Conservation (phyloP, 2,888 invertebrate genomes). For the Nymphalis polychloros region DNA sequence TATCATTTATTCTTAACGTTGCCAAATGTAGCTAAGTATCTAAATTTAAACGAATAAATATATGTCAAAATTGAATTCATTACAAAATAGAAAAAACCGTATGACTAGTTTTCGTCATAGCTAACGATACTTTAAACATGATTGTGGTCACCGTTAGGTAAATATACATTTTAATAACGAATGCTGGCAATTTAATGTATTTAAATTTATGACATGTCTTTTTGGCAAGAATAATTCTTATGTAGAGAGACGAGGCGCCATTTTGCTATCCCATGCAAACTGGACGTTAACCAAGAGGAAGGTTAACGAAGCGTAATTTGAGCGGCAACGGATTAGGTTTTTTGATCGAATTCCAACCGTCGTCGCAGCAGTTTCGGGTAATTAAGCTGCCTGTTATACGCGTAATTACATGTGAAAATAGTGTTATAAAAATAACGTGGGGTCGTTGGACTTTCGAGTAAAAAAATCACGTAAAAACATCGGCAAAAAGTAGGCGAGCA, state of each 20-base stretch:
- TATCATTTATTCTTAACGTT: constrained; percentile 21
- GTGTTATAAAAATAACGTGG: constrained; percentile 55
- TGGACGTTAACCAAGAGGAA: constrained; percentile 51
- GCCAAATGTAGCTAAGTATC: background rate
- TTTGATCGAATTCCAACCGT: constrained; percentile 56
- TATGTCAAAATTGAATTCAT: constrained; percentile 19
- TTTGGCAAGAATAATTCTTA: constrained; percentile 64
- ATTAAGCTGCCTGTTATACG: constrained; percentile 72
- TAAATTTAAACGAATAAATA: constrained; percentile 21
- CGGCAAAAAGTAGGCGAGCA: constrained; percentile 57
- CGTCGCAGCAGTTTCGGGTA: constrained; percentile 68
- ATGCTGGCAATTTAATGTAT: constrained; percentile 44
- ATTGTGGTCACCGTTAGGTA: constrained; percentile 33
- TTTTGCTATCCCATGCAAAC: constrained; percentile 46
- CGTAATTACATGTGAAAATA: constrained; percentile 75
- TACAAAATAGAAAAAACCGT: constrained; percentile 37
- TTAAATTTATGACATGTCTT: constrained; percentile 55
- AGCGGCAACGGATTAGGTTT: constrained; percentile 64
- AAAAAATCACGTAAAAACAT: constrained; percentile 55
- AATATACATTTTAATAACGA: constrained; percentile 32
- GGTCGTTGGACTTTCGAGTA: constrained; percentile 58
- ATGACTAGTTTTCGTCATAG: constrained; percentile 59
- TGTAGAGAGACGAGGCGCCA: constrained; percentile 65
- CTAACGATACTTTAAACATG: constrained; percentile 41
- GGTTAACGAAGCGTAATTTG: constrained; percentile 65